phyloP scores from a whole-genome alignment of 2,888 invertebrate genomes.

The Rotaria macrura region DNA sequence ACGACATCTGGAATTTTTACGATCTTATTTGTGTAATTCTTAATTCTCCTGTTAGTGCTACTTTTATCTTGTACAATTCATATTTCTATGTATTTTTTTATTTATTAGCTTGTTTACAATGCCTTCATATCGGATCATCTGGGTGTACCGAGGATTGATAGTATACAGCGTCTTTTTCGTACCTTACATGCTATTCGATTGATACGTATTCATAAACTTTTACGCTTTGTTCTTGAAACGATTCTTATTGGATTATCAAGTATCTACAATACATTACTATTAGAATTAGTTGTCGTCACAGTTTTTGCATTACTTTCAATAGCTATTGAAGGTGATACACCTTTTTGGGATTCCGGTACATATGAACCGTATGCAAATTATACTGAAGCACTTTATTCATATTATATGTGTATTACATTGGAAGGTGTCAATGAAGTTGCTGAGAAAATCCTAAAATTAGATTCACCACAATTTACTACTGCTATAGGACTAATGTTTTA shows the following conservation, averaged over 20 bases:
- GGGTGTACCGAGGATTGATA: not conserved
- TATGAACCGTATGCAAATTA: not conserved
- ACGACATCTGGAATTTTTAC: not conserved
- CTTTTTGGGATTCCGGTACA: not conserved
- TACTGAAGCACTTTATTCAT: slow-evolving; percentile 10
- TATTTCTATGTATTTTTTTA: not conserved
- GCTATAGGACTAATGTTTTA: not conserved
- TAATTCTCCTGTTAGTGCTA: not conserved
- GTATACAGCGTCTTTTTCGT: not conserved
- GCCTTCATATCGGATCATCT: not conserved
- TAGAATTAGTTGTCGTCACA: not conserved
- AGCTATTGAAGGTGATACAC: not conserved
- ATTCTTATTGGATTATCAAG: not conserved
- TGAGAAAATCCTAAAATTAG: not conserved
- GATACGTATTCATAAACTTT: not conserved
- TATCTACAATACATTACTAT: not conserved
- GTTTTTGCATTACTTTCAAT: not conserved
- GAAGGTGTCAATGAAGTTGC: slow-evolving; percentile 19
- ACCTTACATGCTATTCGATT: not conserved
- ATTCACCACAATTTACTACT: not conserved
- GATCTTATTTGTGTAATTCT: slow-evolving; percentile 10
- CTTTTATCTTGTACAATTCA: not conserved
- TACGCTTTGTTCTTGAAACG: not conserved
- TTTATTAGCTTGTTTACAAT: not conserved
- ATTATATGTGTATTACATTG: slow-evolving; percentile 19